phyloP scores from a whole-genome alignment of 2,797 vertebrate species.

The Morelia viridis region DNA sequence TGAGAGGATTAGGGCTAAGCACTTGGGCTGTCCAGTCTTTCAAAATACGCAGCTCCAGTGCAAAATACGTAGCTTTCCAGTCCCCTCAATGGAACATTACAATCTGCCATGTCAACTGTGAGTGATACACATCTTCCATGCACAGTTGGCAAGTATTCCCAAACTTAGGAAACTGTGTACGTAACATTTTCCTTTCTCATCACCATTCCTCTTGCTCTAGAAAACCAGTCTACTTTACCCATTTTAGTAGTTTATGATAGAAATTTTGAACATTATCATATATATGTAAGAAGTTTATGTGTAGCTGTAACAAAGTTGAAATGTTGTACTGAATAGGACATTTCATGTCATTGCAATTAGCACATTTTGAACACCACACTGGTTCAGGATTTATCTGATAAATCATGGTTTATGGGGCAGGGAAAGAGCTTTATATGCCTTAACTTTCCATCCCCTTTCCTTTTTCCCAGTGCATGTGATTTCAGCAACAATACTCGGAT shows the following conservation, averaged over 20 bases:
- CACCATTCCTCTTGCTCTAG: neutral
- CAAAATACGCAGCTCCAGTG: neutral
- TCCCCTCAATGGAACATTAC: neutral
- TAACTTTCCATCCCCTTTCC: neutral
- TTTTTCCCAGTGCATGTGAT: neutral
- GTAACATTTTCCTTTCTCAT: neutral
- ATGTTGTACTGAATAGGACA: neutral
- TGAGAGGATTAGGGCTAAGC: neutral
- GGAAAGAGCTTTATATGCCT: neutral
- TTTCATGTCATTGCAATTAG: neutral
- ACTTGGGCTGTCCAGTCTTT: neutral
- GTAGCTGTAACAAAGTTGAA: neutral
- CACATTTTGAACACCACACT: neutral
- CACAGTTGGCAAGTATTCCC: neutral
- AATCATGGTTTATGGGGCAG: neutral
- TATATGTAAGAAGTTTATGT: neutral
- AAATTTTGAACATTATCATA: neutral
- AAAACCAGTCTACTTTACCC: neutral
- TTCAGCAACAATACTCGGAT: neutral
- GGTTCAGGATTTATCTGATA: neutral
- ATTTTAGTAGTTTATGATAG: neutral
- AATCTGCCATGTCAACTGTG: neutral
- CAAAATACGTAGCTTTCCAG: neutral
- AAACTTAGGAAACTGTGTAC: neutral
- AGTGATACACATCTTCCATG: neutral